Evolutionary conservation across 2,888 invertebrate species (phyloP).

Genomic region (Diogma glabrata): DNA sequence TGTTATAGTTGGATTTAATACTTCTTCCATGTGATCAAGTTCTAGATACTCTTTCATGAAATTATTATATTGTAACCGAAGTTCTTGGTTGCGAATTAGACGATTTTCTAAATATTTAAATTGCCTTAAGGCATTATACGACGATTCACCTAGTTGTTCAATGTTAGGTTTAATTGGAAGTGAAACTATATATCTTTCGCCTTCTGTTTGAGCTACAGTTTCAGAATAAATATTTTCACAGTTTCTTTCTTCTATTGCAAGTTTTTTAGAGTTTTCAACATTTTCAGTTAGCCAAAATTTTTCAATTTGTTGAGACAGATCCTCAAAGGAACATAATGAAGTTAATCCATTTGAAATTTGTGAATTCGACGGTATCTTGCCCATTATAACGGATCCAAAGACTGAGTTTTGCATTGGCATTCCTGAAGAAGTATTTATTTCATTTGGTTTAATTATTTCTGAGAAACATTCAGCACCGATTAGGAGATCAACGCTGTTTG

Average conservation of each 20-base stretch:
- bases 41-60: too few relatives aligned
- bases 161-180: background rate
- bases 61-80: too few relatives aligned
- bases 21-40: too few relatives aligned
- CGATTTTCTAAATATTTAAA: background rate
- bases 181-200: slow-evolving; percentile 2
- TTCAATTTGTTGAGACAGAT: slow-evolving; percentile 3
- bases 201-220: background rate
- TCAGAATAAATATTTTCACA: background rate
- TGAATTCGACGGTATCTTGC: background rate
- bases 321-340: background rate
- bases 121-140: background rate
- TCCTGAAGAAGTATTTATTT: background rate
- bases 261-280: background rate
- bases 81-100: too few relatives aligned
- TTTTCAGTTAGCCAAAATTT: slow-evolving; percentile 5
- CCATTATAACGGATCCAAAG: background rate
- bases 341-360: background rate
- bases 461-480: slow-evolving; percentile 9
- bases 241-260: background rate
- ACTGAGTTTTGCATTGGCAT: background rate
- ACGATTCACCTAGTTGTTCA: background rate
- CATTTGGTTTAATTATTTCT: background rate
- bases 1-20: too few relatives aligned
- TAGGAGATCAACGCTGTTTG: background rate